Conservation (phyloP, 2,888 invertebrate genomes). For the Mythimna lalbum region DNA sequence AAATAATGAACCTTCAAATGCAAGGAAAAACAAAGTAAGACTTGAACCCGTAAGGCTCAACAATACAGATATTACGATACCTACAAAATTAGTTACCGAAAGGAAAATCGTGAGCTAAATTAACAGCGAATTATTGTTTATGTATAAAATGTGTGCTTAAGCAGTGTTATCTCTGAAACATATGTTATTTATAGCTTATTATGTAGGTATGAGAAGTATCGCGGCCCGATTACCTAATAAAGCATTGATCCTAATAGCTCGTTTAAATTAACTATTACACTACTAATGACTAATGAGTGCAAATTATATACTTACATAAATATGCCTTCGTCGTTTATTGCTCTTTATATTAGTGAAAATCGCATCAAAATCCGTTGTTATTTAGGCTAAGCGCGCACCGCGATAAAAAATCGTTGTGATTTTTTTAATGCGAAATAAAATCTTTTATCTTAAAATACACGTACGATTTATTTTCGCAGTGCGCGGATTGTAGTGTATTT, state of each 20-base stretch:
- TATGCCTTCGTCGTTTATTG: not conserved
- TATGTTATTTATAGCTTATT: conserved; percentile 38
- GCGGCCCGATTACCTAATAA: conserved; percentile 11
- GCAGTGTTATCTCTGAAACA: conserved; percentile 15
- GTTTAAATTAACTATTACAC: not conserved
- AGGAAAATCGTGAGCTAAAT: not conserved
- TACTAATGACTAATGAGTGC: no score
- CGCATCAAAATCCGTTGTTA: no score
- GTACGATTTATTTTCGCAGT: no score
- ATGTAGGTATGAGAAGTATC: conserved; percentile 15
- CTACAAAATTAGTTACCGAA: conserved; percentile 5
- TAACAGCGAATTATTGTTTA: conserved; percentile 1
- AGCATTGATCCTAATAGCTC: conserved; percentile 12
- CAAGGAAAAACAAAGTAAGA: conserved; percentile 14
- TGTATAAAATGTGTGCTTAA: conserved; percentile 21
- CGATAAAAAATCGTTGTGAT: no score
- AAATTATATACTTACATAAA: not conserved
- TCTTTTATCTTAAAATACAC: no score
- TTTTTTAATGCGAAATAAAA: no score
- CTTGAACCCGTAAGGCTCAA: no score
- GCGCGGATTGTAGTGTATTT: no score
- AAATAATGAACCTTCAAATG: not conserved
- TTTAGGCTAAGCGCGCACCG: no score
- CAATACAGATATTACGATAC: not conserved
- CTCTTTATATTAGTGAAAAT: no score